Evolutionary conservation across 2,113 vertebrate species (phyloP).

Genomic region (Lichenostomus cassidix): DNA sequence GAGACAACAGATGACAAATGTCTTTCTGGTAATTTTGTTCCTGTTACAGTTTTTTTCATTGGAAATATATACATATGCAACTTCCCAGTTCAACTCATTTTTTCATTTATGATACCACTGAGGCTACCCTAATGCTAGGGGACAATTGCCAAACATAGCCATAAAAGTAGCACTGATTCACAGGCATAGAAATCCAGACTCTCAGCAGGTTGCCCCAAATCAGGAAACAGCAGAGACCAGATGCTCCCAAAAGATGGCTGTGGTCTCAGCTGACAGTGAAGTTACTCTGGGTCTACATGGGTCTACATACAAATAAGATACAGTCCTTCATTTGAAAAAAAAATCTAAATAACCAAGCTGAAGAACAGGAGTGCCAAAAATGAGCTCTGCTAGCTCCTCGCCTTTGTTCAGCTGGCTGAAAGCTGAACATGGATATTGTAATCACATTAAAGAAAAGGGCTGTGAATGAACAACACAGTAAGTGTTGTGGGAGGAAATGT

Average conservation of each 20-base stretch:
- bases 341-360: not conserved
- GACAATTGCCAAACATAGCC: not conserved
- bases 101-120: not conserved
- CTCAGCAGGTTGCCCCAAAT: not conserved
- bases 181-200: not conserved
- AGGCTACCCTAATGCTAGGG: not conserved
- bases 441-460: not conserved
- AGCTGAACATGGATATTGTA: not conserved
- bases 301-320: slow-evolving; percentile 2
- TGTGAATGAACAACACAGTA: not conserved
- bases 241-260: not conserved
- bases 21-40: not conserved
- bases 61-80: not conserved
- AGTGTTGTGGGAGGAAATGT: slow-evolving; percentile 12
- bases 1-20: slow-evolving; percentile 35
- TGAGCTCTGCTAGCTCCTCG: not conserved
- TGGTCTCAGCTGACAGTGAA: not conserved
- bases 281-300: slow-evolving; percentile 66
- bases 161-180: not conserved
- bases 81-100: not conserved
- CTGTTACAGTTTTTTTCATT: not conserved
- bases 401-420: not conserved
- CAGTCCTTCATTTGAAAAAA: not conserved
- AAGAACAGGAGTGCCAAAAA: not conserved
- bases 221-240: not conserved